Evolutionary conservation across 2,888 invertebrate genomes (phyloP), one percentile per base, ranked within the genome.

Genomic region (Helicoverpa assulta): DNA sequence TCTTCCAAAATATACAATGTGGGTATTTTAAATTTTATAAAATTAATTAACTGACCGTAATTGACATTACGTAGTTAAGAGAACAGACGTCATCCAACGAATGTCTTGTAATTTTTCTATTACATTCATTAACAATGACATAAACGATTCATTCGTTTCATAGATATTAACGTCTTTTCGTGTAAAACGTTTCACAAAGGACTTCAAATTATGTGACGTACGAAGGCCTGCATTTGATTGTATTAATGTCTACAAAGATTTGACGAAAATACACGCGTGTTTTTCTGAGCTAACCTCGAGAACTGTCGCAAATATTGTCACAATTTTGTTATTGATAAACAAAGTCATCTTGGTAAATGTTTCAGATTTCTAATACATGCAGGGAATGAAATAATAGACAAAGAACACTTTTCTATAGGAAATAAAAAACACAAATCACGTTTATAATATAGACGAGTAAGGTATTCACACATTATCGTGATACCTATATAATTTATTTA

Each of bases 401-500:
- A 4, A 33, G 33, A 33, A 33, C 33, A 33, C 8, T 33, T 33
- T 33, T 33, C 7, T 33, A 33, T 33, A 33, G 33, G 8, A 33
- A 33, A 43, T 57, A 21, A 50, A 61, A 53, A 60, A 47, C 47
- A 33, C 14, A 57, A 67, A 57, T 54, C 47, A 57, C 21, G 16
- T 47, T 29, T 8, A 4, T 62, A 63, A 10, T 14, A 21, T n/a
- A 37, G 21, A 14, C 26, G 60, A 37, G 53, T 78, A 60, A 26
- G 2, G 12, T 29, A 75, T 12, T 1, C 54, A 47, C 5, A 16
- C 26, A 52, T 37, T 19, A 47, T 67, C 40, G 54, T 59, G 7
- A 67, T 67, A 72, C 10, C 26, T 10, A 33, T 33, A 33, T 33
- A 10, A 8, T 33, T 33, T 56, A n/a, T 58, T 78, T 73, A 63